phyloP scores from a whole-genome alignment of 2,888 invertebrate species.

The Agrypnus murinus region DNA sequence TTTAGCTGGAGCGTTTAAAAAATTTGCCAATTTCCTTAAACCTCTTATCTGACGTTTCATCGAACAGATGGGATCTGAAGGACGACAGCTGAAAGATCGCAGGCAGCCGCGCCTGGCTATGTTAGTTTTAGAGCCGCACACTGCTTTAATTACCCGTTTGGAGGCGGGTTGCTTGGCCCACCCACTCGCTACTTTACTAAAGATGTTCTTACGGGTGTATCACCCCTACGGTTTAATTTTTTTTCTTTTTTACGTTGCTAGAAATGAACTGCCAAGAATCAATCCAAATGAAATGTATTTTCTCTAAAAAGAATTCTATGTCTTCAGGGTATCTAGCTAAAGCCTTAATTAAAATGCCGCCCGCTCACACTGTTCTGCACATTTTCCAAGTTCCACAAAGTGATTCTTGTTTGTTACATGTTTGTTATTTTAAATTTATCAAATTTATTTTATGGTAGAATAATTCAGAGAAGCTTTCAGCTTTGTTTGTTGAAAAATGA shows the following conservation, averaged over 20 bases:
- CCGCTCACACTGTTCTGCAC: constrained; percentile 13
- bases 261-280: constrained; percentile 22
- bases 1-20: constrained; percentile 31
- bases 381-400: constrained; percentile 1
- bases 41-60: constrained; percentile 44
- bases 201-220: constrained; percentile 31
- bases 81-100: constrained; percentile 53
- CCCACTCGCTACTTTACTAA: constrained; percentile 50
- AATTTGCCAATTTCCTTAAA: constrained; percentile 48
- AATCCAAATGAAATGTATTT: constrained; percentile 13
- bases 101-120: constrained; percentile 43
- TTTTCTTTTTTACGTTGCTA: constrained; percentile 1
- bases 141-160: constrained; percentile 51
- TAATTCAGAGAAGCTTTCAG: no score
- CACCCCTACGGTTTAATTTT: constrained; percentile 25
- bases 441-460: neutral
- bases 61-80: constrained; percentile 45
- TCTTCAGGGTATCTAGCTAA: constrained; percentile 10
- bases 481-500: no score
- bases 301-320: constrained; percentile 17
- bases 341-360: constrained; percentile 24
- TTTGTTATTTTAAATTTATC: neutral
- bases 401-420: constrained; percentile 4
- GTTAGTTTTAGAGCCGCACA: constrained; percentile 51
- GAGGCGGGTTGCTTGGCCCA: constrained; percentile 51